phyloP scores from a whole-genome alignment of 2,888 invertebrate genomes.

The Amphipyra berbera region DNA sequence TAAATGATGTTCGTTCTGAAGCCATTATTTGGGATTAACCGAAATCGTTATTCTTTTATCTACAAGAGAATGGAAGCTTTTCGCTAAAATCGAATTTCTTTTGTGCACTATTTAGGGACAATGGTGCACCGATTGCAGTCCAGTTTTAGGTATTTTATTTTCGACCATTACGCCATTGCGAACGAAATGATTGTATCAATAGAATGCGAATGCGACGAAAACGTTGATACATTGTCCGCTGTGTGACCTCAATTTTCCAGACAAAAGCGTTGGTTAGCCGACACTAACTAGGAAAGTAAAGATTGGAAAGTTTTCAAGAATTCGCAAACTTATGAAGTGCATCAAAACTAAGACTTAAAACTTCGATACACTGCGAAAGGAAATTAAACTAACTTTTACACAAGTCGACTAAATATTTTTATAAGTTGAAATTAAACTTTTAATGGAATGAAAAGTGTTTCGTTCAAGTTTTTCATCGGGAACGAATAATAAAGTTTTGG shows the following conservation, averaged over 20 bases:
- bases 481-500: constrained; percentile 2
- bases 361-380: constrained; percentile 43
- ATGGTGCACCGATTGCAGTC: constrained; percentile 83
- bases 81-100: constrained; percentile 77
- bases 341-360: constrained; percentile 44
- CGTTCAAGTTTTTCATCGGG: constrained; percentile 2
- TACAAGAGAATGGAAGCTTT: constrained; percentile 66
- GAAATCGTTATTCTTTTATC: constrained; percentile 65
- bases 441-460: constrained; percentile 35
- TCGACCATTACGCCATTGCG: constrained; percentile 80
- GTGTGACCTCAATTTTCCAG: constrained; percentile 46
- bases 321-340: constrained; percentile 44
- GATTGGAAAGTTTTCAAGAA: constrained; percentile 35
- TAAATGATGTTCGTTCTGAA: constrained; percentile 2
- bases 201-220: constrained; percentile 69
- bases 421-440: constrained; percentile 44
- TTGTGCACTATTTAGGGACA: constrained; percentile 83
- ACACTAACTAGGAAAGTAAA: constrained; percentile 26
- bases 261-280: constrained; percentile 42
- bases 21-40: constrained; percentile 51
- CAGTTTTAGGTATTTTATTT: constrained; percentile 82
- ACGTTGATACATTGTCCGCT: constrained; percentile 62
- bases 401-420: constrained; percentile 40
- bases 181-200: constrained; percentile 79
- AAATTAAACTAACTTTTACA: constrained; percentile 53